Percentiles rank a stretch among this genome's conserved stretches.
Conservation (phyloP, 2,888 invertebrate genomes). For the Brachyptera risi region DNA sequence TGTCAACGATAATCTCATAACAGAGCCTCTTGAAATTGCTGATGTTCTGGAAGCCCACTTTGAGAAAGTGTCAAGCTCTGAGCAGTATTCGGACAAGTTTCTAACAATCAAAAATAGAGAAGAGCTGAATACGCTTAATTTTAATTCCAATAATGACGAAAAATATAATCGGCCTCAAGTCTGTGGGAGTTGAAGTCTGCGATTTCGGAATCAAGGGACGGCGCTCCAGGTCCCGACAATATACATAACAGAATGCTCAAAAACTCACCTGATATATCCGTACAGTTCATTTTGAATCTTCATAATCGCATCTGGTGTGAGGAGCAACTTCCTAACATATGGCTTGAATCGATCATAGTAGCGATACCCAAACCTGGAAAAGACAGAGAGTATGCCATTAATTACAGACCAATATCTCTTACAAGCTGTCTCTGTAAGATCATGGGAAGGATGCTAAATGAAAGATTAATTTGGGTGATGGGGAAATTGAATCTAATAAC, state of each 20-base stretch:
- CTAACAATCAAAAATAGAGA: not conserved
- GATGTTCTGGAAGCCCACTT: slow-evolving; percentile 1
- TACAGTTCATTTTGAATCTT: slow-evolving; percentile 1
- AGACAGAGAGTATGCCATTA: not conserved
- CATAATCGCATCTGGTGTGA: slow-evolving; percentile 10
- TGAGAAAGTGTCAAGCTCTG: slow-evolving; percentile 12
- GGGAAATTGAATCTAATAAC: slow-evolving; percentile 31
- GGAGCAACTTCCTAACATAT: slow-evolving; percentile 10
- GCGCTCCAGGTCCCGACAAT: slow-evolving; percentile 7
- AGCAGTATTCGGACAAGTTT: not conserved
- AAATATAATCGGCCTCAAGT: slow-evolving; percentile 5
- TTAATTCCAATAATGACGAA: not conserved
- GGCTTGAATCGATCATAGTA: slow-evolving; percentile 3
- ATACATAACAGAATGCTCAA: slow-evolving; percentile 14
- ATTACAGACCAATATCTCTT: slow-evolving; percentile 36
- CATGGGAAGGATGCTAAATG: slow-evolving; percentile 35
- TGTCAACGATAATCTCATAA: not conserved
- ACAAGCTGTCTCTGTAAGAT: slow-evolving; percentile 37
- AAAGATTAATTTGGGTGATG: slow-evolving; percentile 33
- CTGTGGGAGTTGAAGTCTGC: slow-evolving; percentile 4
- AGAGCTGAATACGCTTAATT: not conserved
- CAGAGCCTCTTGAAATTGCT: not conserved
- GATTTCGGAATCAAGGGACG: not conserved
- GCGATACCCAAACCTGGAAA: slow-evolving; percentile 11
- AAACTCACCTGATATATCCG: not conserved